These are phyloP conservation scores for Tinamus guttatus DNA, from an alignment of 2,113 vertebrate genomes.

Conservation along the genomic window DNA sequence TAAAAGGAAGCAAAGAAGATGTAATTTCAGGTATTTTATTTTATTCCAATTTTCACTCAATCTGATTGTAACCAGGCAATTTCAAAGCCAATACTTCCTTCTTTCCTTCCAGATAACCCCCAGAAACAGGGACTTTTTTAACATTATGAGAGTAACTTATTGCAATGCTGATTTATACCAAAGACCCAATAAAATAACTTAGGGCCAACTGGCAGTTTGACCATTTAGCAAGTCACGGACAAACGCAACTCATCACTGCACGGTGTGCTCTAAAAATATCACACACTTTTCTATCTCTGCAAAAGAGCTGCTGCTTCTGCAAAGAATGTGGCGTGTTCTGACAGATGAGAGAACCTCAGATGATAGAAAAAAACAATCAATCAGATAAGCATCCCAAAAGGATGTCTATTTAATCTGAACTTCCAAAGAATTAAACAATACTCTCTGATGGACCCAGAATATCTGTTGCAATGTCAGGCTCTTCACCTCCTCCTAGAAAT, in stretches of 20 bases:
- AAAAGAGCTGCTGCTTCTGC: background rate
- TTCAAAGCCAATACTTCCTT: slow-evolving; percentile 17
- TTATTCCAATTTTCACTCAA: slow-evolving; percentile 39
- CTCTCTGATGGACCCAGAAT: background rate
- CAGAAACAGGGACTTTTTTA: background rate
- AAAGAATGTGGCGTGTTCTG: background rate
- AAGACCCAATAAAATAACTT: slow-evolving; percentile 46
- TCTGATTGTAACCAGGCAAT: slow-evolving; percentile 43
- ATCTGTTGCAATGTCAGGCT: background rate
- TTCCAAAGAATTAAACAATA: background rate
- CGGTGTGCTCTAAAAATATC: background rate
- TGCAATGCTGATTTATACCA: slow-evolving; percentile 45
- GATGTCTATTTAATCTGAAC: background rate
- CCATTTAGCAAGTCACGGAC: slow-evolving; percentile 13
- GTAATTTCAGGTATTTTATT: slow-evolving; percentile 58
- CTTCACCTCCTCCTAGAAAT: background rate
- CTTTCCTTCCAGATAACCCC: background rate
- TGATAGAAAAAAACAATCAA: background rate
- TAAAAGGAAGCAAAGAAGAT: slow-evolving; percentile 35
- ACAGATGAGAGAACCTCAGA: background rate
- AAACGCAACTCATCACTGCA: background rate
- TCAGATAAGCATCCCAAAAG: background rate
- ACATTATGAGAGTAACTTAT: slow-evolving; percentile 1
- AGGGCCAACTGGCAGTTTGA: slow-evolving; percentile 26
- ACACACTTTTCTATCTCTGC: background rate